These are phyloP conservation scores for Campoplex nolae DNA, from an alignment of 2,888 invertebrate genomes.

Conservation along the genomic window DNA sequence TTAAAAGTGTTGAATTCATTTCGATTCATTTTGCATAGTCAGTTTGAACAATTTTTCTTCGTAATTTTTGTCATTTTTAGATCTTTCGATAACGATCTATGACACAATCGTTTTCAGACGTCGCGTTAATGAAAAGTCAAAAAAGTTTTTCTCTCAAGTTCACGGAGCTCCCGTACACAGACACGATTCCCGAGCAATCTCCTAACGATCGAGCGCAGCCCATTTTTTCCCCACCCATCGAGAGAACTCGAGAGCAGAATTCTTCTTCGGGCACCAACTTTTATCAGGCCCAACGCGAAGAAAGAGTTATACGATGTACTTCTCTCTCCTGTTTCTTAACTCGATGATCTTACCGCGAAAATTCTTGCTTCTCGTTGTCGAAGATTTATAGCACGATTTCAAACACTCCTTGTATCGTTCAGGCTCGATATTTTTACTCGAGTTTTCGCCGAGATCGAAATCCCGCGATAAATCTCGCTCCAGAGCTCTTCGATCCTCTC, in stretches of 20 bases:
- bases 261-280: slow-evolving; percentile 33
- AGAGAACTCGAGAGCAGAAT: neutral
- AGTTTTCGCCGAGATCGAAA: neutral
- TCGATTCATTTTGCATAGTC: neutral
- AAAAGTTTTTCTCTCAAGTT: neutral
- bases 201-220: neutral
- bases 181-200: neutral
- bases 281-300: neutral
- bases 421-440: neutral
- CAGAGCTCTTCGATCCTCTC: neutral
- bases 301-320: slow-evolving; percentile 36
- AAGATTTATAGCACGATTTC: slow-evolving; percentile 11
- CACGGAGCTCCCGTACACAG: neutral
- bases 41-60: no score
- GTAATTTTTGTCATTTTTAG: no score
- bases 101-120: no score
- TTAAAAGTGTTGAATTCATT: neutral
- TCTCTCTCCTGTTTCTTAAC: slow-evolving; percentile 22
- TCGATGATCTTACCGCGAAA: slow-evolving; percentile 36
- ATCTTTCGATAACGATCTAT: no score
- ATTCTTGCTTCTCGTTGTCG: slow-evolving; percentile 1
- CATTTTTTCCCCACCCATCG: neutral
- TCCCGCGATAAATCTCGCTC: neutral
- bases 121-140: no score
- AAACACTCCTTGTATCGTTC: neutral